Evolutionary conservation across 2,888 invertebrate species (phyloP).

Genomic region (Sinhomidia bicolor): DNA sequence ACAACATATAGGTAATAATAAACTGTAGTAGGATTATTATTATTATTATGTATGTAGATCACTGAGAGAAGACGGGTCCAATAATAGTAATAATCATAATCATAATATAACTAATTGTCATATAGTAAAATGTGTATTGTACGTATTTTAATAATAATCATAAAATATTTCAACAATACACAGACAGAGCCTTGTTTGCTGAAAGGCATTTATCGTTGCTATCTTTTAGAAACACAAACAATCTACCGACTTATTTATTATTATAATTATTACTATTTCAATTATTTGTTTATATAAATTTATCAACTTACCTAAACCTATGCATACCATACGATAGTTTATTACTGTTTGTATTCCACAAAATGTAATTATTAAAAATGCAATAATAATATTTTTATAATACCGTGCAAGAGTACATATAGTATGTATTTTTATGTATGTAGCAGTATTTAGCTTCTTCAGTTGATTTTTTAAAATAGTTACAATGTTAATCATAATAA

Average conservation of each 20-base stretch:
- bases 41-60: constrained; percentile 51
- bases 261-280: not conserved
- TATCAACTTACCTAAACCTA: not conserved
- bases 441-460: constrained; percentile 61
- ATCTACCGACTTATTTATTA: not conserved
- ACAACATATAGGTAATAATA: not conserved
- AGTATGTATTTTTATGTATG: constrained; percentile 29
- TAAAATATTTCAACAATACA: constrained; percentile 1
- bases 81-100: constrained; percentile 40
- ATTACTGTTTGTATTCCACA: not conserved
- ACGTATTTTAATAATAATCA: not conserved
- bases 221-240: constrained; percentile 6
- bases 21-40: not conserved
- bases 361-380: not conserved
- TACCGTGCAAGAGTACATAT: constrained; percentile 71
- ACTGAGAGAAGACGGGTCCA: constrained; percentile 62
- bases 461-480: constrained; percentile 39
- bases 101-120: constrained; percentile 34
- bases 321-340: not conserved
- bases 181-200: constrained; percentile 16
- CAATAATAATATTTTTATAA: constrained; percentile 47
- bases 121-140: not conserved
- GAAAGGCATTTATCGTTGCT: constrained; percentile 32
- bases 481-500: constrained; percentile 34
- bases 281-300: not conserved